phyloP scores from a whole-genome alignment of 2,797 vertebrate species.

The Oryzias sinensis region DNA sequence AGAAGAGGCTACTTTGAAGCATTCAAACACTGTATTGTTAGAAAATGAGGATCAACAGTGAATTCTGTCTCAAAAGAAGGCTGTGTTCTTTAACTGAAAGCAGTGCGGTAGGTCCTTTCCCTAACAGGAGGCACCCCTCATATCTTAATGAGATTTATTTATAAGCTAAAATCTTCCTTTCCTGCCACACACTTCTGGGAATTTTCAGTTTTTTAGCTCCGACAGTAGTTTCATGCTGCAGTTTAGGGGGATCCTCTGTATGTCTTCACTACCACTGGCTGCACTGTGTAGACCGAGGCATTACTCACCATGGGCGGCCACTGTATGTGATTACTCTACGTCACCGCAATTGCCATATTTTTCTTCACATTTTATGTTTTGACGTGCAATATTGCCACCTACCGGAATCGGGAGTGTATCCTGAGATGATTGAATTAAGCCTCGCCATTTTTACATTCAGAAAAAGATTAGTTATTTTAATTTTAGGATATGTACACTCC shows the following conservation, averaged over 20 bases:
- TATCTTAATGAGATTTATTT: conserved; percentile 5
- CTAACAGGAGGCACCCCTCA: conserved; percentile 34
- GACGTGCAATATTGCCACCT: no score
- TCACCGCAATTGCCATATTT: no score
- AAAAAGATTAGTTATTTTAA: no score
- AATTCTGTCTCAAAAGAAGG: conserved; percentile 41
- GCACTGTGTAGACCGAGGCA: no score
- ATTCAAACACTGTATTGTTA: conserved; percentile 25
- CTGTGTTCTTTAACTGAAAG: conserved; percentile 26
- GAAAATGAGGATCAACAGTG: conserved; percentile 17
- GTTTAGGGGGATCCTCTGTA: conserved; percentile 54
- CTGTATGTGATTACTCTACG: no score
- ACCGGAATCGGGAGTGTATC: no score
- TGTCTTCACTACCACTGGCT: neutral
- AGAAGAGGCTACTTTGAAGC: conserved; percentile 35
- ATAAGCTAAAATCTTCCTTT: conserved; percentile 36
- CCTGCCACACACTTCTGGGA: conserved; percentile 44
- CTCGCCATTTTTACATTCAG: no score
- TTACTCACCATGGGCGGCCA: no score
- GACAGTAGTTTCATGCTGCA: conserved; percentile 26
- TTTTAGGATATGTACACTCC: no score
- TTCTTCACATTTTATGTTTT: no score
- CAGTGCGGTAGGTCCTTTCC: conserved; percentile 23
- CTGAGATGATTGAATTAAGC: no score
- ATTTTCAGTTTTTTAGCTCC: conserved; percentile 22